phyloP scores from a whole-genome alignment of 2,797 vertebrate genomes.

The Thamnophis elegans region DNA sequence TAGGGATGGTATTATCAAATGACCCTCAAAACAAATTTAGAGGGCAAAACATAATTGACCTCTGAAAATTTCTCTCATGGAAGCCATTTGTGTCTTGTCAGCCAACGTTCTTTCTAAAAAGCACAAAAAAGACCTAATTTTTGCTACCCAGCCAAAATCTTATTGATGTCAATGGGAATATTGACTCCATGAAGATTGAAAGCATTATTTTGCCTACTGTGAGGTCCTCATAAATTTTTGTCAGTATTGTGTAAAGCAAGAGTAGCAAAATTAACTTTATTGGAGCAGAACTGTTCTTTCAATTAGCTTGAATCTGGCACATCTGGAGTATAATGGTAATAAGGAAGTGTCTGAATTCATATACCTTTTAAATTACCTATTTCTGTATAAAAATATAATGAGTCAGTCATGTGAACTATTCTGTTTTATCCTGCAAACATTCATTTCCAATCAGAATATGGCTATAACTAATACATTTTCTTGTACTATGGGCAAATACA shows the following conservation, averaged over 20 bases:
- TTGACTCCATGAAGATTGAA: constrained; percentile 36
- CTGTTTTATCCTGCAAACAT: constrained; percentile 37
- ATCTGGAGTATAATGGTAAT: constrained; percentile 11
- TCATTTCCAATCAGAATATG: constrained; percentile 32
- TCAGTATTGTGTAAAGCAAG: constrained; percentile 6
- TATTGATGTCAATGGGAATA: constrained; percentile 56
- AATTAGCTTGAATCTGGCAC: neutral
- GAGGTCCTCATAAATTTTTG: constrained; percentile 1
- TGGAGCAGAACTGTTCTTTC: neutral
- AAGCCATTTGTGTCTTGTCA: constrained; percentile 28
- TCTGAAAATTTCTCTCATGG: constrained; percentile 47
- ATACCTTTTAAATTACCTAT: neutral
- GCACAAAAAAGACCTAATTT: constrained; percentile 41
- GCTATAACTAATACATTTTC: constrained; percentile 52
- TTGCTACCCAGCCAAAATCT: constrained; percentile 53
- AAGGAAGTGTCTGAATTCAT: constrained; percentile 17
- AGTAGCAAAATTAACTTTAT: constrained; percentile 14
- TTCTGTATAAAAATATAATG: constrained; percentile 4
- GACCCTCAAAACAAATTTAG: constrained; percentile 22
- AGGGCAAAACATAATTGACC: constrained; percentile 13
- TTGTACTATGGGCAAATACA: neutral
- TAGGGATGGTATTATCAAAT: constrained; percentile 41
- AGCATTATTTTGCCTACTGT: constrained; percentile 36
- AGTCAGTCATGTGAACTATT: constrained; percentile 24
- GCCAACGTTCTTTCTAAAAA: constrained; percentile 49